Evolutionary conservation across 2,888 invertebrate species (phyloP).

Genomic region (Synanthedon formicaeformis): DNA sequence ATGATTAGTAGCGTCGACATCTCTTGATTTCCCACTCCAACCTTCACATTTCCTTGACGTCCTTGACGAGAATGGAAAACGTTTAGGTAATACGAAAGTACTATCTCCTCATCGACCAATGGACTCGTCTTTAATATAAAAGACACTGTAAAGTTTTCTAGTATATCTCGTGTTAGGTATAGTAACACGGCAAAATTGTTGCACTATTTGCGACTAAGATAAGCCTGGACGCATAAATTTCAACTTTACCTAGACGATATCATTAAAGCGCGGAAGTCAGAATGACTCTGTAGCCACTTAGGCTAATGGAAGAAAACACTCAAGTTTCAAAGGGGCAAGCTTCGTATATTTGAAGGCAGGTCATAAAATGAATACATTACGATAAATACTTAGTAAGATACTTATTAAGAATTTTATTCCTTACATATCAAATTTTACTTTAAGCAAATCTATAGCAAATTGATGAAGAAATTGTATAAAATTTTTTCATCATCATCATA

Average conservation of each 20-base stretch:
- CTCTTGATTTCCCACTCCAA: no score
- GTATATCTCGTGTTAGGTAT: no score
- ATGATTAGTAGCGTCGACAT: no score
- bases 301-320: constrained; percentile 35
- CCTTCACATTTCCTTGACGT: no score
- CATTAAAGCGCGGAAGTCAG: not conserved
- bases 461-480: no score
- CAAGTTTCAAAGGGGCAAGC: constrained; percentile 21
- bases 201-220: not conserved
- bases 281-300: constrained; percentile 15
- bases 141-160: no score
- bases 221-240: not conserved
- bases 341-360: constrained; percentile 6
- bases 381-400: constrained; percentile 3
- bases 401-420: not conserved
- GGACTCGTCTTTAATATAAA: no score
- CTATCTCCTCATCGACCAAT: no score
- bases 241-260: not conserved
- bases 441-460: not conserved
- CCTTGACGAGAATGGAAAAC: no score
- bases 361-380: constrained; percentile 24
- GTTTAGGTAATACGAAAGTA: no score
- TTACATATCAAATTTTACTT: not conserved
- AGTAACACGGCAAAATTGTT: not conserved
- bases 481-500: no score